These are phyloP conservation scores for Hypercompe scribonia DNA, from an alignment of 2,888 invertebrate species.

Conservation along the genomic window DNA sequence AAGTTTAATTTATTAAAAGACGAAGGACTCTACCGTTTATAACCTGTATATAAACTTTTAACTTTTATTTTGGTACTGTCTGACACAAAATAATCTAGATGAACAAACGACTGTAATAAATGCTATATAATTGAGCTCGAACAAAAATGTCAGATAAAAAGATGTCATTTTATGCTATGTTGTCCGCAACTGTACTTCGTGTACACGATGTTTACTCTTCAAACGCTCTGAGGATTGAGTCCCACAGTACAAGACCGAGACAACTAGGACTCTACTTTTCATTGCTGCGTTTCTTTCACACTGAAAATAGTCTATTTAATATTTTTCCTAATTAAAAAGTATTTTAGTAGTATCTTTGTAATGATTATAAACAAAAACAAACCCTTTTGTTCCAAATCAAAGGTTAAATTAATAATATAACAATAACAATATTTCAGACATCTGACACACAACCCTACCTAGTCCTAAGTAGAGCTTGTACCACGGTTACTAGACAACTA, in stretches of 20 bases:
- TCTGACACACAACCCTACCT: too few species aligned
- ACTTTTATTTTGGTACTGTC: neutral
- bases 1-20: too few species aligned
- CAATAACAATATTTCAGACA: too few species aligned
- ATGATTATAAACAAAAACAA: neutral
- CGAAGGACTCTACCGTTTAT: too few species aligned
- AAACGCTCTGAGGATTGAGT: constrained; percentile 53
- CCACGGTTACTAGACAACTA: too few species aligned
- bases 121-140: neutral
- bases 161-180: neutral
- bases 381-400: too few species aligned
- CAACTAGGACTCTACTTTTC: constrained; percentile 22
- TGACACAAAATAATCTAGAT: neutral
- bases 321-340: neutral
- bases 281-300: constrained; percentile 19
- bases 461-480: too few species aligned
- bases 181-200: constrained; percentile 35
- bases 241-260: constrained; percentile 44
- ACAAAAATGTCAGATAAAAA: neutral
- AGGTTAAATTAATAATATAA: too few species aligned
- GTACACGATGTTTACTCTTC: constrained; percentile 54
- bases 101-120: neutral
- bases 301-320: constrained; percentile 18
- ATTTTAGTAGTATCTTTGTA: neutral
- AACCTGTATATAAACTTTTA: neutral